A percentile compares a stretch with the other conserved stretches of the same genome.
Conservation (phyloP, 2,888 invertebrate genomes). For the Cancer borealis region DNA sequence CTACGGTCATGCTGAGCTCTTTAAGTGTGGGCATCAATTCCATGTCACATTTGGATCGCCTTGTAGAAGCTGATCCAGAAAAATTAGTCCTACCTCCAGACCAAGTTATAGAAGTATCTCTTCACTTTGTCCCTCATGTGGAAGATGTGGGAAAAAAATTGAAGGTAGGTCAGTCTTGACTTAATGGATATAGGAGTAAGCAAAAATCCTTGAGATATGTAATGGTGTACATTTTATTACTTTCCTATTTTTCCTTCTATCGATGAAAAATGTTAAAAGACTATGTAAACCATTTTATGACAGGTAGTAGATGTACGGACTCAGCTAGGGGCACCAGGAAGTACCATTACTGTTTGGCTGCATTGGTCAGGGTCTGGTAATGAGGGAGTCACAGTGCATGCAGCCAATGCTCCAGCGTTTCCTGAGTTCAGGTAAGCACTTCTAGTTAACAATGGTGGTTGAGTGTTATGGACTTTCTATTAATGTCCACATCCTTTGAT, state of each 20-base stretch:
- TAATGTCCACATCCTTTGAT: neutral
- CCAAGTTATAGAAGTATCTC: slow-evolving; percentile 54
- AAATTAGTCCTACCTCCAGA: slow-evolving; percentile 53
- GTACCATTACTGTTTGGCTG: slow-evolving; percentile 59
- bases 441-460: neutral
- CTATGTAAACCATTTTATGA: neutral
- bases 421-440: slow-evolving; percentile 67
- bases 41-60: slow-evolving; percentile 55
- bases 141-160: slow-evolving; percentile 71
- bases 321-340: slow-evolving; percentile 57
- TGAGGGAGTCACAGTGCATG: slow-evolving; percentile 66
- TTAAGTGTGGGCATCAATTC: slow-evolving; percentile 57
- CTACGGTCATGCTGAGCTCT: slow-evolving; percentile 55
- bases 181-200: no score
- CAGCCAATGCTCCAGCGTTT: slow-evolving; percentile 67
- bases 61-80: slow-evolving; percentile 57
- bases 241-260: no score
- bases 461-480: neutral
- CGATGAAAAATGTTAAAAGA: no score
- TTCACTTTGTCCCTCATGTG: slow-evolving; percentile 56
- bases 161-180: slow-evolving; percentile 28
- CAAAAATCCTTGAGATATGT: no score
- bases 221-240: no score
- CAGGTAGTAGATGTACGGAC: slow-evolving; percentile 65
- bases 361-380: slow-evolving; percentile 71